A percentile compares a stretch with the other conserved stretches of the same genome.
Conservation (phyloP, 2,888 invertebrate species). For the Deroplatys truncata region DNA sequence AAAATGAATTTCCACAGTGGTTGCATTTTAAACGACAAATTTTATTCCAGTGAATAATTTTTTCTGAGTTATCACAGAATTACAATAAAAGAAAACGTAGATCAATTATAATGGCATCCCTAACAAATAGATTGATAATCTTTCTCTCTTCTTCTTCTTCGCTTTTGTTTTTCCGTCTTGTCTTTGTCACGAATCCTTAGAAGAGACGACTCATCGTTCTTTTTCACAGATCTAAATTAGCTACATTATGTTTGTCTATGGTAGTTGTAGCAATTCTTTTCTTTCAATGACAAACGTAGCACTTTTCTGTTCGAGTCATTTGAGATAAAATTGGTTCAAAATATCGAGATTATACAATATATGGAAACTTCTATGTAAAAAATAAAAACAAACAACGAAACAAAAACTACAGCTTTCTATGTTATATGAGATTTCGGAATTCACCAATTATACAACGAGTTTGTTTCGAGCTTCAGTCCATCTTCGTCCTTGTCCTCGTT, state of each 20-base stretch:
- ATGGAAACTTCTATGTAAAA: neutral
- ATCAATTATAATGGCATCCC: constrained; percentile 8
- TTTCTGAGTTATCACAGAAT: constrained; percentile 18
- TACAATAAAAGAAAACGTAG: constrained; percentile 14
- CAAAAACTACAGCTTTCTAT: constrained; percentile 7
- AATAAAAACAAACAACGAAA: neutral
- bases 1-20: neutral
- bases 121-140: neutral
- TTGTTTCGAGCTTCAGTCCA: neutral
- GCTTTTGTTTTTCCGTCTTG: neutral
- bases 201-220: neutral
- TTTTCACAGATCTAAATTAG: neutral
- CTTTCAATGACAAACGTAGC: neutral
- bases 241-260: neutral
- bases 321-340: neutral
- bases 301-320: neutral
- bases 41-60: constrained; percentile 8
- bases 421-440: constrained; percentile 7
- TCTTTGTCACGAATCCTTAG: neutral
- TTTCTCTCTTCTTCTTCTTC: neutral
- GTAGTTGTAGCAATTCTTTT: neutral
- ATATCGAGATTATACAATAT: constrained; percentile 5
- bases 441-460: neutral
- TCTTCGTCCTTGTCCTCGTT: neutral
- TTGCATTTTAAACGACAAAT: constrained; percentile 1